These are phyloP conservation scores for Geotria australis DNA, from an alignment of 2,797 vertebrate species.

Conservation along the genomic window DNA sequence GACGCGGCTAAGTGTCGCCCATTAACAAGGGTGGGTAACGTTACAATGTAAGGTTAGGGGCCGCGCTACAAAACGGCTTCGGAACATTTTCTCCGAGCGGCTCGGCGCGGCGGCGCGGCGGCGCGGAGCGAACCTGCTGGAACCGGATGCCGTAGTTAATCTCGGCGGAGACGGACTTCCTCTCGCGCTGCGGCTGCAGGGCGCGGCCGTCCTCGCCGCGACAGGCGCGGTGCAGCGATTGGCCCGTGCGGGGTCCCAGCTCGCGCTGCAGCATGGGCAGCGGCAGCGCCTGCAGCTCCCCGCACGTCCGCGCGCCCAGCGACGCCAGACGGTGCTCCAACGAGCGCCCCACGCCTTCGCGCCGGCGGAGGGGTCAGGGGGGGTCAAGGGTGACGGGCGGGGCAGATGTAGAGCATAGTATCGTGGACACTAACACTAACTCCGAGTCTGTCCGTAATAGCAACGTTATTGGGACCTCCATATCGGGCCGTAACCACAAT, in stretches of 20 bases:
- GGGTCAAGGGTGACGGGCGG: no score
- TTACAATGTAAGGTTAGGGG: no score
- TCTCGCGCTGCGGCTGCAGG: conserved; percentile 62
- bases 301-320: conserved; percentile 54
- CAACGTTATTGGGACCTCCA: no score
- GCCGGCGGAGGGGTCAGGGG: neutral
- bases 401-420: no score
- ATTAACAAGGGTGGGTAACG: no score
- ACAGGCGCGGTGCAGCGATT: conserved; percentile 76
- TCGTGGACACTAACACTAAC: no score
- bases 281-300: conserved; percentile 58
- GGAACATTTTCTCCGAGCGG: no score
- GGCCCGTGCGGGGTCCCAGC: conserved; percentile 76
- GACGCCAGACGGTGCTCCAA: conserved; percentile 53
- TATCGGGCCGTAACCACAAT: no score
- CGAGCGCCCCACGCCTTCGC: conserved; percentile 58
- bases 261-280: conserved; percentile 63
- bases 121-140: conserved; percentile 17
- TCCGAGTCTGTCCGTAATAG: no score
- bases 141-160: conserved; percentile 98
- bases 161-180: conserved; percentile 86
- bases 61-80: no score
- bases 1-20: no score
- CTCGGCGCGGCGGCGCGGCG: no score
- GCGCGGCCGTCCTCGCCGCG: conserved; percentile 72